Conservation (phyloP, 37 sponge, comb jelly and placozoan genomes). For the Mnemiopsis leidyi region DNA sequence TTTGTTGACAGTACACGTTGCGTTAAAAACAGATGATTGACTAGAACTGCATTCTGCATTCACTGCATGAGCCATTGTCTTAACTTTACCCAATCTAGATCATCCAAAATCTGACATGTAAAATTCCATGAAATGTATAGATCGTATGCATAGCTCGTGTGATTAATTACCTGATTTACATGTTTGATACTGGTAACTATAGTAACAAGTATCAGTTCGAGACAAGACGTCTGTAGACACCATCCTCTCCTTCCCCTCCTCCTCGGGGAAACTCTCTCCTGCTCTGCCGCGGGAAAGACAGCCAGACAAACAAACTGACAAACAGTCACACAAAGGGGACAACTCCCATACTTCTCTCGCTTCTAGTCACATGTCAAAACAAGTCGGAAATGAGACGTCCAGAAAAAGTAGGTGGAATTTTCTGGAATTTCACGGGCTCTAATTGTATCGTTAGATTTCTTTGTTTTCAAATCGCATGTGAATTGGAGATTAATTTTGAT, state of each 20-base stretch:
- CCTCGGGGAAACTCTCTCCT: conserved; percentile 22
- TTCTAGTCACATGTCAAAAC: conserved; percentile 14
- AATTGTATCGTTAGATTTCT: too few species aligned
- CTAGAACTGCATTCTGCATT: too few species aligned
- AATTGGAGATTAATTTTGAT: too few species aligned
- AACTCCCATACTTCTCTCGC: conserved; percentile 62
- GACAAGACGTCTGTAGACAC: conserved; percentile 36
- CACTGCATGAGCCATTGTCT: too few species aligned
- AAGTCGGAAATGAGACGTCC: background rate
- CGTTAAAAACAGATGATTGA: too few species aligned
- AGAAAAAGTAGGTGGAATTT: conserved; percentile 14
- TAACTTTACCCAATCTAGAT: too few species aligned
- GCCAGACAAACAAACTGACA: background rate
- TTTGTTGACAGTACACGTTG: too few species aligned
- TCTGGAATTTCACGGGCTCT: background rate
- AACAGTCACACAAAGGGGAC: background rate
- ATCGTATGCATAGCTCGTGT: background rate
- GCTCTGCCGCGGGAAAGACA: background rate
- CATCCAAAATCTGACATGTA: too few species aligned
- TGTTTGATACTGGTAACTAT: background rate
- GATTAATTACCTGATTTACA: background rate
- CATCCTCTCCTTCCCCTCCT: conserved; percentile 50
- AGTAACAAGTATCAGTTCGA: background rate
- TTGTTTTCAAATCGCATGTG: too few species aligned
- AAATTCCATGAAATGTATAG: too few species aligned